Evolutionary conservation across 2,797 vertebrate genomes (phyloP).

Genomic region (Microctenopoma steveboyesi): DNA sequence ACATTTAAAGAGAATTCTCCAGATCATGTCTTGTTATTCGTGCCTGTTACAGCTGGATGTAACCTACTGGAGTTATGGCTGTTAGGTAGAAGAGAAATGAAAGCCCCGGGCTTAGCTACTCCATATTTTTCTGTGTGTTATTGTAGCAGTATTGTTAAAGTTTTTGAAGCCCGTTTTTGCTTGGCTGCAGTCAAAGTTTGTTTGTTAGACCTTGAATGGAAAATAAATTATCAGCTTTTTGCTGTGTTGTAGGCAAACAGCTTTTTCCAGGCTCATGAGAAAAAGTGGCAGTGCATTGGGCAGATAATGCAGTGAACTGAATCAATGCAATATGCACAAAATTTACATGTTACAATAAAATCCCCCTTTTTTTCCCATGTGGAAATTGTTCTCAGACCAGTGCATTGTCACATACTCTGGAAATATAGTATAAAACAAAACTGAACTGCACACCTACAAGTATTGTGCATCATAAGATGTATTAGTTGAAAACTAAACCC

Average conservation of each 20-base stretch:
- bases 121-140: slow-evolving; percentile 15
- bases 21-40: slow-evolving; percentile 58
- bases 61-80: slow-evolving; percentile 28
- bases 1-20: slow-evolving; percentile 61
- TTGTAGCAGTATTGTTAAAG: background rate
- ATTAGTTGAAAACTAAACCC: no score
- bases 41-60: slow-evolving; percentile 30
- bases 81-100: slow-evolving; percentile 27
- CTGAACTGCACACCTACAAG: no score
- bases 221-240: slow-evolving; percentile 1
- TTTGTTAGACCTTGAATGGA: slow-evolving; percentile 11
- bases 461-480: no score
- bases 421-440: no score
- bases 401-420: no score
- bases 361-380: no score
- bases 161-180: slow-evolving; percentile 16
- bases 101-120: slow-evolving; percentile 12
- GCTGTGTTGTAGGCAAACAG: background rate
- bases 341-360: no score
- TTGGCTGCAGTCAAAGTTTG: background rate
- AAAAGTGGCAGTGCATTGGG: background rate
- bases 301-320: no score
- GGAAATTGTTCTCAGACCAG: no score
- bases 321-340: no score
- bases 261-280: background rate